A percentile compares a stretch with the other conserved stretches of the same genome.
Conservation (phyloP, 1,140 invertebrate genomes). For the Cataglyphis hispanica region DNA sequence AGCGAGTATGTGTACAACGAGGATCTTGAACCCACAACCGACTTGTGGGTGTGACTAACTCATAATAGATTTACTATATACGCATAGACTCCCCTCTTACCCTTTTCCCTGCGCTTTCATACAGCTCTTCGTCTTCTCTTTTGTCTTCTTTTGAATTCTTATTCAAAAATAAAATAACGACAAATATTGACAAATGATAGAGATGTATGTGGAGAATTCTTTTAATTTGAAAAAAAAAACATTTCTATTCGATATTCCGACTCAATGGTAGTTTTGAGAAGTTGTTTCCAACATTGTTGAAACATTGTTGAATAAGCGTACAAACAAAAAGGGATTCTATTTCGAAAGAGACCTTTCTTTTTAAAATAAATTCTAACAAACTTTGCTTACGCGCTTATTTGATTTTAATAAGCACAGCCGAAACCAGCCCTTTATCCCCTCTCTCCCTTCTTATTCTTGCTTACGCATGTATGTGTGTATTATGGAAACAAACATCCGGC, state of each 20-base stretch:
- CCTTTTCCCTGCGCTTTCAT: too few relatives aligned
- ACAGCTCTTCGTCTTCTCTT: neutral
- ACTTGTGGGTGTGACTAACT: conserved; percentile 85
- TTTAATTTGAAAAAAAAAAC: neutral
- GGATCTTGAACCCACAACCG: conserved; percentile 85
- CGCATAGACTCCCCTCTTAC: conserved; percentile 67
- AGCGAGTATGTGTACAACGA: conserved; percentile 54
- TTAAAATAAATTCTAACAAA: neutral
- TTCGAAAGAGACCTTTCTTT: neutral
- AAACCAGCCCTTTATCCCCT: neutral
- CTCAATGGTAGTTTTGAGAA: too few relatives aligned
- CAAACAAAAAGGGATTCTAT: too few relatives aligned
- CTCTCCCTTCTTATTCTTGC: neutral
- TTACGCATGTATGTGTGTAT: neutral
- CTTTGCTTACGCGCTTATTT: neutral
- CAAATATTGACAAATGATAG: neutral
- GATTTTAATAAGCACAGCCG: neutral
- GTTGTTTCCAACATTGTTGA: too few relatives aligned
- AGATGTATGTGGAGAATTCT: neutral
- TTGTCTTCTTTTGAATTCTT: neutral
- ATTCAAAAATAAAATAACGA: conserved; percentile 27
- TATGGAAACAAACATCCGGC: neutral
- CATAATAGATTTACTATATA: conserved; percentile 86
- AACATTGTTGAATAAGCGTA: too few relatives aligned
- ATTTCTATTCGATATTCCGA: too few relatives aligned